Evolutionary conservation across 2,888 invertebrate genomes (phyloP).

Genomic region (Agriotes lineatus): DNA sequence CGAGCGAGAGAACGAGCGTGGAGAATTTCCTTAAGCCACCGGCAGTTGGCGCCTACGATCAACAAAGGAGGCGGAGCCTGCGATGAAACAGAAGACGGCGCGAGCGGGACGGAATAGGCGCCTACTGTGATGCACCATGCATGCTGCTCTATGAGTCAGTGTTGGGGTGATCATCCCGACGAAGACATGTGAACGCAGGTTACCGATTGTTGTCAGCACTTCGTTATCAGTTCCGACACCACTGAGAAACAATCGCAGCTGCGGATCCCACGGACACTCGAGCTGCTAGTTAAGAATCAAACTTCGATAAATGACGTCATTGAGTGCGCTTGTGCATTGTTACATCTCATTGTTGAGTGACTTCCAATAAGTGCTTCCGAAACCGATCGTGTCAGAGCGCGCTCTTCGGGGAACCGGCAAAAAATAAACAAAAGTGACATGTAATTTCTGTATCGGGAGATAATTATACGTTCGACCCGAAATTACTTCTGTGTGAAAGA

Average conservation of each 20-base stretch:
- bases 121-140: constrained; percentile 73
- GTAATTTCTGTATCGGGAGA: constrained; percentile 44
- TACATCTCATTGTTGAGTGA: constrained; percentile 25
- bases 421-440: constrained; percentile 39
- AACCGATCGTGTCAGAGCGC: constrained; percentile 10
- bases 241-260: constrained; percentile 46
- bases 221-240: constrained; percentile 45
- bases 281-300: constrained; percentile 40
- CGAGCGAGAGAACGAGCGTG: constrained; percentile 66
- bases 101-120: constrained; percentile 56
- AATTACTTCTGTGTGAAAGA: constrained; percentile 52
- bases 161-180: constrained; percentile 72
- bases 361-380: constrained; percentile 42
- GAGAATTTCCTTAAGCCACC: constrained; percentile 47
- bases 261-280: constrained; percentile 48
- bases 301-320: constrained; percentile 42
- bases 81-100: constrained; percentile 66
- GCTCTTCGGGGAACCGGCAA: background rate
- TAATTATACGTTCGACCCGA: constrained; percentile 45
- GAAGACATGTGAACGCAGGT: constrained; percentile 67
- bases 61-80: constrained; percentile 75
- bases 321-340: constrained; percentile 29
- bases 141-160: constrained; percentile 64
- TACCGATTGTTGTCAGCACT: constrained; percentile 42
- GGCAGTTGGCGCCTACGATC: constrained; percentile 64